Evolutionary conservation across 2,113 vertebrate genomes (phyloP).

Genomic region (Apteryx owenii): DNA sequence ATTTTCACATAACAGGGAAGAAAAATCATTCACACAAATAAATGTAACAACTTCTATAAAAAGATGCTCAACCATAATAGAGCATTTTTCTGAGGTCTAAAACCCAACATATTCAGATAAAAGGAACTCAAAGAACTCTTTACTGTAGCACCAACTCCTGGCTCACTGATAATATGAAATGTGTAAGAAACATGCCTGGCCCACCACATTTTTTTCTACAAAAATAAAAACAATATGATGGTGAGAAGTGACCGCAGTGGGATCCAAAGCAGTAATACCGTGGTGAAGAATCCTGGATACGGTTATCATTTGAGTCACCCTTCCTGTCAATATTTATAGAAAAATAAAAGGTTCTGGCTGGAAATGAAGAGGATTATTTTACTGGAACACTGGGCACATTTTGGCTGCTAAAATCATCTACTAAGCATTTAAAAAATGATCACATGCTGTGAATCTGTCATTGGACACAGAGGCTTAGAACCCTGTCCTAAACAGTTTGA

Average conservation of each 20-base stretch:
- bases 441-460: neutral
- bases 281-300: neutral
- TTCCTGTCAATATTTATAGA: slow-evolving; percentile 65
- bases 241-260: slow-evolving; percentile 6
- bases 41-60: neutral
- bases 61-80: neutral
- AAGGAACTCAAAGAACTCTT: neutral
- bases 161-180: neutral
- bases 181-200: neutral
- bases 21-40: neutral
- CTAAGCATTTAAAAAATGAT: slow-evolving; percentile 10
- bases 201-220: neutral
- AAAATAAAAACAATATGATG: neutral
- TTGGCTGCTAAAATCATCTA: slow-evolving; percentile 29
- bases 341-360: slow-evolving; percentile 45
- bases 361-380: slow-evolving; percentile 33
- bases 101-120: neutral
- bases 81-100: neutral
- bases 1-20: neutral
- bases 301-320: slow-evolving; percentile 57
- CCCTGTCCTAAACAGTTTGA: neutral
- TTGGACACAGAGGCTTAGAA: fast-evolving
- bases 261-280: neutral
- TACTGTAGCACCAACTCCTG: neutral
- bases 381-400: slow-evolving; percentile 17